Base-by-base conservation (phyloP, 1,140 invertebrate species). In the Drosophila pruinosa region DNA sequence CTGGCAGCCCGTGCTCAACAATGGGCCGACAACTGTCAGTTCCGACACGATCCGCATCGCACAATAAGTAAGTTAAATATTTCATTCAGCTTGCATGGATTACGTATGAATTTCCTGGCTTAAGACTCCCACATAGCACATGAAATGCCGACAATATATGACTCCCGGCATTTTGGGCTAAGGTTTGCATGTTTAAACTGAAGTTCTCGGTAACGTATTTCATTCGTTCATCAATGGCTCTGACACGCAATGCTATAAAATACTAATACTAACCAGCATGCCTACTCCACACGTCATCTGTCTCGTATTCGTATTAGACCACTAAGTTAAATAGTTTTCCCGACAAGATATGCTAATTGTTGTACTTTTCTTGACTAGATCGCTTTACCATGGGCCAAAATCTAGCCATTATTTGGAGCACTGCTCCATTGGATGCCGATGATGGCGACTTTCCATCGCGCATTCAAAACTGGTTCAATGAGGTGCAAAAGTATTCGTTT, bases 341-440 rank as follows among this genome's bases (percentile, higher is more conserved):
- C 5, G 1, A 5, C 5, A 43, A 38, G 15, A 26, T 8, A n/a
- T 45, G 34, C 2, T 22, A 0, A 43, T 34, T 4, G 28, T 2
- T 45, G 1, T 22, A 0, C 0, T 21, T 21, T 24, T 7, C 0
- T n/a, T n/a, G 0, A 79, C 15, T 76, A 94, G 95, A 93, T 56
- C 93, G 96, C 64, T 97, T 97, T 89, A 93, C 93, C 0, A 96
- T 97, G 38, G 96, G 96, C 3, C 96, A 97, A 90, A 97, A 97
- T 91, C 93, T 96, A 39, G 96, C 95, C 1, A 94, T 94, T 19
- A 94, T 95, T 0, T 97, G 96, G 96, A 96, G 95, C 65, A 95
- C 94, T 19, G 94, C 93, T 24, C 93, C 93, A 34, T 93, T 95
- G 56, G 93, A 92, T 67, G 93, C 95, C 75, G 93, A 93, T 36